These are phyloP conservation scores for Trinectes maculatus DNA, from an alignment of 2,113 vertebrate genomes.

Conservation along the genomic window DNA sequence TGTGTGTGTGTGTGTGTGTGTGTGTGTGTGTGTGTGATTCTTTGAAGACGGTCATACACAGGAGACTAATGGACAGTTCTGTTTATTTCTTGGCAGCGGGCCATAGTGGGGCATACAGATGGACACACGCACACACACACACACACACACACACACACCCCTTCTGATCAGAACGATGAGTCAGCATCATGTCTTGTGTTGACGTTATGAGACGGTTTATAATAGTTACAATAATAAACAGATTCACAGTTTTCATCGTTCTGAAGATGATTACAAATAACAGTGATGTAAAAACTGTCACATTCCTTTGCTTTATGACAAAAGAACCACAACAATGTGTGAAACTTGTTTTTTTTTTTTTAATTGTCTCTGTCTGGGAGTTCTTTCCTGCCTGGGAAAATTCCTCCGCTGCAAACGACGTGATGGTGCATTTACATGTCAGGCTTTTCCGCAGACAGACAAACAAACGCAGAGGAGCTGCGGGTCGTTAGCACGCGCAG, in stretches of 20 bases:
- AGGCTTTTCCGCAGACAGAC: not conserved
- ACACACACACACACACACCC: not conserved
- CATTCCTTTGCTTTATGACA: not conserved
- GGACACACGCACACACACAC: constrained; percentile 9
- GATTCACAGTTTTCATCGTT: too few relatives aligned
- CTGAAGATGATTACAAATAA: not conserved
- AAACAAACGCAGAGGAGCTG: constrained; percentile 12
- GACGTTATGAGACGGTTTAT: too few relatives aligned
- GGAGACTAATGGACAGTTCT: too few relatives aligned
- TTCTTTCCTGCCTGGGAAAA: constrained; percentile 11
- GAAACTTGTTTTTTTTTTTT: too few relatives aligned
- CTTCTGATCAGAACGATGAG: too few relatives aligned
- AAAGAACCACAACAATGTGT: constrained; percentile 4
- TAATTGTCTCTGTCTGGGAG: not conserved
- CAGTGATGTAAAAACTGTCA: not conserved
- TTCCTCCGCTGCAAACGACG: constrained; percentile 2
- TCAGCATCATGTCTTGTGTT: too few relatives aligned
- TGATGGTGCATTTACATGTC: constrained; percentile 10
- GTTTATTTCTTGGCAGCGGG: too few relatives aligned
- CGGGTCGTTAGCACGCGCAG: not conserved
- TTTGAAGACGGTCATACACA: too few relatives aligned
- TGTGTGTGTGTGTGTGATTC: constrained; percentile 12
- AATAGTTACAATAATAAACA: not conserved
- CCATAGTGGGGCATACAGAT: too few relatives aligned
- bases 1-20: constrained; percentile 19